Percentiles rank a stretch among this genome's conserved stretches.
Conservation (phyloP, 2,113 vertebrate species). For the Glareola pratincola region DNA sequence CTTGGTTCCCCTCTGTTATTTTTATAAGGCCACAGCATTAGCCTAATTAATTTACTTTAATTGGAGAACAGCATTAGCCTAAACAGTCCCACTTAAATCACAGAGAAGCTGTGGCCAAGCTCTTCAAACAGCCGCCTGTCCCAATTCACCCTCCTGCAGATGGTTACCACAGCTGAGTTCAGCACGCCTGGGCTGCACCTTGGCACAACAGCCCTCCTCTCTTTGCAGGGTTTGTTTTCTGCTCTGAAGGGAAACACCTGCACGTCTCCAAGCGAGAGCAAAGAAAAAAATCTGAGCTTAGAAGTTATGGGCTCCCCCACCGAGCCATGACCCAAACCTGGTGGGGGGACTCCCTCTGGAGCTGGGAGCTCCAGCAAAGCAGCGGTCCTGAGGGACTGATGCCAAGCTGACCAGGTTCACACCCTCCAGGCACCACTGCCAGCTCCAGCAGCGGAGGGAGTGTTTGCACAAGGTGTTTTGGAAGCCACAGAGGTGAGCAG, state of each 20-base stretch:
- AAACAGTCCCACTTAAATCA: neutral
- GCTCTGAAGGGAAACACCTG: constrained; percentile 62
- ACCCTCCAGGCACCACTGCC: rapidly evolving
- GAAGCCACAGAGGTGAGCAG: neutral
- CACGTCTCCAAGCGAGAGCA: neutral
- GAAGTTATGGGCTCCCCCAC: neutral
- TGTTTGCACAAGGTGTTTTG: neutral
- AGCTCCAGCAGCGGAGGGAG: rapidly evolving
- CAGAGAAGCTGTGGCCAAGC: neutral
- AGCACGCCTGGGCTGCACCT: neutral
- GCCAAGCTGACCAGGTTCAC: neutral
- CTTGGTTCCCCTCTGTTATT: neutral
- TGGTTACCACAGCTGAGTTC: neutral
- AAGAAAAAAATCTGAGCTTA: neutral
- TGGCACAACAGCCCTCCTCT: neutral
- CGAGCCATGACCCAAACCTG: neutral
- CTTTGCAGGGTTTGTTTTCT: neutral
- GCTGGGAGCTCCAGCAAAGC: neutral
- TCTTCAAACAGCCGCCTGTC: neutral
- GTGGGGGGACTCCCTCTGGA: neutral
- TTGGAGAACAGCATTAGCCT: neutral
- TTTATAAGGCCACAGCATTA: neutral
- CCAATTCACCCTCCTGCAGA: neutral
- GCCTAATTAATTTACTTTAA: constrained; percentile 25
- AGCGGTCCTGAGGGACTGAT: neutral